These are phyloP conservation scores for Eunapius fragilis DNA, from an alignment of 37 sponge, comb jelly and placozoan genomes.

Conservation along the genomic window DNA sequence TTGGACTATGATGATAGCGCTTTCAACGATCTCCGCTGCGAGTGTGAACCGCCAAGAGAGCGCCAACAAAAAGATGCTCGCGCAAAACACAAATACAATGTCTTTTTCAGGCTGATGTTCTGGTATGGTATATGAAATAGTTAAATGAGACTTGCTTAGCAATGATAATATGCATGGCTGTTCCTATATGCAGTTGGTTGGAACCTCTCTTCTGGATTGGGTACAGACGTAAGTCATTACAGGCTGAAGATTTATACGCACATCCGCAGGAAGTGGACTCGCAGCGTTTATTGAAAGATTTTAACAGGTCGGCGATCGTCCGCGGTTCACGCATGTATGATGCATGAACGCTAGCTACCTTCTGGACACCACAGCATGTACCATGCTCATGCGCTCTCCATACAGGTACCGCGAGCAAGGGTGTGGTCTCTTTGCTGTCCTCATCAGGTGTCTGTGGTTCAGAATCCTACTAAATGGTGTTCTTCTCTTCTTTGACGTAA, in stretches of 20 bases:
- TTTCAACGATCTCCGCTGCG: too few species aligned
- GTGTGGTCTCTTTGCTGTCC: conserved; percentile 38
- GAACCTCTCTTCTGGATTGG: conserved; percentile 58
- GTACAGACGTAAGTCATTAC: conserved; percentile 20
- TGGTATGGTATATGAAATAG: conserved; percentile 1
- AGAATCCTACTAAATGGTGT: conserved; percentile 34
- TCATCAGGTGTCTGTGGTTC: conserved; percentile 48
- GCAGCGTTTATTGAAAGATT: conserved; percentile 31
- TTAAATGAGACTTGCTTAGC: background rate
- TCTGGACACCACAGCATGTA: too few species aligned
- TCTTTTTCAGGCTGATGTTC: conserved; percentile 38
- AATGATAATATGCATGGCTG: background rate
- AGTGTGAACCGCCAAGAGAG: too few species aligned
- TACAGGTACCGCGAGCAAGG: conserved; percentile 60
- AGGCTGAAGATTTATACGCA: conserved; percentile 49
- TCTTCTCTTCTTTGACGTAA: conserved; percentile 30
- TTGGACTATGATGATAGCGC: too few species aligned
- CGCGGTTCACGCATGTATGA: too few species aligned
- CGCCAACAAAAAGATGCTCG: conserved; percentile 55
- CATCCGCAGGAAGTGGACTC: conserved; percentile 44
- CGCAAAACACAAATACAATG: conserved; percentile 23
- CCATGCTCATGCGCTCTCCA: conserved; percentile 13
- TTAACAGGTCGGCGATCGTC: conserved; percentile 57
- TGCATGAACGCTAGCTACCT: background rate
- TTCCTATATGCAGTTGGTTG: conserved; percentile 37